phyloP scores from a whole-genome alignment of 2,113 vertebrate genomes.

The Prietella phreatophila region DNA sequence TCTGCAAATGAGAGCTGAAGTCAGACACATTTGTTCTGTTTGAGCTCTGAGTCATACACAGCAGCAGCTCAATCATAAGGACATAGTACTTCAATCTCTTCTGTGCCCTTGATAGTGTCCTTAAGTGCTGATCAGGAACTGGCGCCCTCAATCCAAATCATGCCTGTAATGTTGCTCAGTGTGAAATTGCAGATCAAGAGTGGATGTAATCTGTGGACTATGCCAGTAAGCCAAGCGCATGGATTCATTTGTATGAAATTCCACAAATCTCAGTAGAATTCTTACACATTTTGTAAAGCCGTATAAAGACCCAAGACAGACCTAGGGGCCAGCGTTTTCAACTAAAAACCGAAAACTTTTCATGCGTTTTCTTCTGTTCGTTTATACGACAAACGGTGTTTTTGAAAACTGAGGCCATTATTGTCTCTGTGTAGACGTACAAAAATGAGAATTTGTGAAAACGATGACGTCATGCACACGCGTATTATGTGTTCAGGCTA shows the following conservation, averaged over 20 bases:
- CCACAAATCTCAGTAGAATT: neutral
- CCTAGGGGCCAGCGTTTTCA: too few species aligned
- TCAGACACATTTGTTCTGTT: constrained; percentile 68
- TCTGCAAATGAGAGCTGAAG: constrained; percentile 77
- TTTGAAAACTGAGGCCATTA: too few species aligned
- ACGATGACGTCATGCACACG: too few species aligned
- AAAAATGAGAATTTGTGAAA: too few species aligned
- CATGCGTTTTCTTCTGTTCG: too few species aligned
- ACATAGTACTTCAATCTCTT: constrained; percentile 34
- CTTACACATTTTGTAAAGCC: neutral
- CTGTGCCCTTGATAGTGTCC: constrained; percentile 34
- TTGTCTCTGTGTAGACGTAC: too few species aligned
- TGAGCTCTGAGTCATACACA: constrained; percentile 36
- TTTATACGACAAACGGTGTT: too few species aligned
- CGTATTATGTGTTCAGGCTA: too few species aligned
- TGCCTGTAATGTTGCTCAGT: constrained; percentile 15
- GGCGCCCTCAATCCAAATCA: constrained; percentile 3
- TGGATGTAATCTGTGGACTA: constrained; percentile 17
- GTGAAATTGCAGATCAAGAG: constrained; percentile 15
- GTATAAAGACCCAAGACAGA: neutral
- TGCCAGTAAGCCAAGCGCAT: neutral
- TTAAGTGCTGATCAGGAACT: constrained; percentile 31
- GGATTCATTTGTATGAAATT: neutral
- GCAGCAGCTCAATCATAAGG: constrained; percentile 31
- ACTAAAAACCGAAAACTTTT: too few species aligned